Evolutionary conservation across 2,113 vertebrate genomes (phyloP).

Genomic region (Podarcis muralis): DNA sequence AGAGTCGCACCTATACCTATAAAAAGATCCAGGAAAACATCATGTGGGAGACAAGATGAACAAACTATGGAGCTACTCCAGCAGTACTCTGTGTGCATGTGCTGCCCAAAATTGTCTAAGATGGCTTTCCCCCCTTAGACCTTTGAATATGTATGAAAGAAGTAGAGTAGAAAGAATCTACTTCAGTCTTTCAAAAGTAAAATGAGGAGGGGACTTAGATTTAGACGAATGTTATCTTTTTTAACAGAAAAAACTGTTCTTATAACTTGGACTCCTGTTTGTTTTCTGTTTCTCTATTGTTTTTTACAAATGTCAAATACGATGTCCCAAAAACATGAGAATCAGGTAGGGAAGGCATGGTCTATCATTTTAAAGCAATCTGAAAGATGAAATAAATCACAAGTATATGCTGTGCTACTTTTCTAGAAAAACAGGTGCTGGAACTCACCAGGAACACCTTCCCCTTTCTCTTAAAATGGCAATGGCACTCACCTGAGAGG

Average conservation of each 20-base stretch:
- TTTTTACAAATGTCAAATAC: background rate
- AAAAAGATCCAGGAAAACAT: background rate
- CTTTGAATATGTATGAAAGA: background rate
- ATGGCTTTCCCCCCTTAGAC: background rate
- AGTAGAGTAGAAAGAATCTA: background rate
- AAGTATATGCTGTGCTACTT: too few relatives aligned
- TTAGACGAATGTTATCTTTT: too few relatives aligned
- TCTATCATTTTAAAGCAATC: background rate
- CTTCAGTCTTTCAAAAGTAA: background rate
- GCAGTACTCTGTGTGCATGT: background rate
- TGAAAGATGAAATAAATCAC: background rate
- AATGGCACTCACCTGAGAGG: too few relatives aligned
- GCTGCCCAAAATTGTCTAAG: background rate
- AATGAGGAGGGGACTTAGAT: background rate
- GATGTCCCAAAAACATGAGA: background rate
- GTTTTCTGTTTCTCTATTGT: background rate
- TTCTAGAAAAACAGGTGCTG: too few relatives aligned
- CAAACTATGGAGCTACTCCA: background rate
- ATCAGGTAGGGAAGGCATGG: background rate
- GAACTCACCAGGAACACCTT: too few relatives aligned
- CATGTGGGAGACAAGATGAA: background rate
- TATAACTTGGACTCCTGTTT: background rate
- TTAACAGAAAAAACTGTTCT: background rate
- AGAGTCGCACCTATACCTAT: background rate
- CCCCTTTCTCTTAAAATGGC: too few relatives aligned